Evolutionary conservation across 2,888 invertebrate genomes (phyloP).

Genomic region (Sarcophaga caerulescens): DNA sequence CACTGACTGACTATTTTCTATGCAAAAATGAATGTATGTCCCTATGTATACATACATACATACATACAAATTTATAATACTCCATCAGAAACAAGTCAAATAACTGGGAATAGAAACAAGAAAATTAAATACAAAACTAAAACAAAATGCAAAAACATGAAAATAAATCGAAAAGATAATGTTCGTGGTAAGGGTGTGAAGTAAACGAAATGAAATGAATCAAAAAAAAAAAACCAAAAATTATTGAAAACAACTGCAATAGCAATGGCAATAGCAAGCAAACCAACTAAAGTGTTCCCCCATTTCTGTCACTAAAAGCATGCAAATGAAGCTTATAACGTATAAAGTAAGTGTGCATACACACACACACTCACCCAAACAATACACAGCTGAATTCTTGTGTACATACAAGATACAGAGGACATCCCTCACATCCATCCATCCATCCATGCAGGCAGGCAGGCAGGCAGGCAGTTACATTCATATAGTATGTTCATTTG

Average conservation of each 20-base stretch:
- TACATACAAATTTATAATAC: conserved; percentile 7
- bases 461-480: conserved; percentile 3
- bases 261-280: conserved; percentile 60
- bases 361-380: not conserved
- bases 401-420: conserved; percentile 32
- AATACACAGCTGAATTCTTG: not conserved
- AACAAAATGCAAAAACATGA: conserved; percentile 20
- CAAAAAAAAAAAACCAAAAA: conserved; percentile 34
- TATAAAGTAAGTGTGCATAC: not conserved
- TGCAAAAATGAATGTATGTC: conserved; percentile 1
- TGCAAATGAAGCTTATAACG: conserved; percentile 67
- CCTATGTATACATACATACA: not conserved
- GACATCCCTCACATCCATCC: too few species aligned
- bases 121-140: conserved; percentile 49
- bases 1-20: too few species aligned
- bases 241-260: conserved; percentile 65
- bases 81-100: conserved; percentile 28
- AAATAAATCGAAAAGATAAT: not conserved
- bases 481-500: not conserved
- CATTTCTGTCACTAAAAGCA: conserved; percentile 68
- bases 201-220: conserved; percentile 36
- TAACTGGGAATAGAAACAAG: not conserved
- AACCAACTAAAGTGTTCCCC: conserved; percentile 64
- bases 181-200: not conserved
- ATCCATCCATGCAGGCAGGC: not conserved